phyloP scores from a whole-genome alignment of 2,797 vertebrate genomes.

The Pangasius macronema region DNA sequence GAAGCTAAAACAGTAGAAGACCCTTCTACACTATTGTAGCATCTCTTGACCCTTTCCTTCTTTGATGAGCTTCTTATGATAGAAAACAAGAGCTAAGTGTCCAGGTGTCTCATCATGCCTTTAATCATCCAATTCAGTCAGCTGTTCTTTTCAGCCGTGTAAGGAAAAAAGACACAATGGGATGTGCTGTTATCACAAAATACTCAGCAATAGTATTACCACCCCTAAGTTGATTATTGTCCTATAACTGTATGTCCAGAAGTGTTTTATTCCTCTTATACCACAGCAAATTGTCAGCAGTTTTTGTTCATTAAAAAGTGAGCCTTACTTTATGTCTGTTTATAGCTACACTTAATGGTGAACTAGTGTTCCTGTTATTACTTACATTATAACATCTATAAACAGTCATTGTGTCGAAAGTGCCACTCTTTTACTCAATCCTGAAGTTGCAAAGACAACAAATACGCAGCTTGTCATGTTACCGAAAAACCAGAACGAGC shows the following conservation, averaged over 20 bases:
- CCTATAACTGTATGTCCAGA: not conserved
- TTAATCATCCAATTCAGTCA: not conserved
- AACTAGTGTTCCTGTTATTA: not conserved
- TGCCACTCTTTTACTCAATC: not conserved
- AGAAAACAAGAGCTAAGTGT: not conserved
- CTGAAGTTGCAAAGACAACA: not conserved
- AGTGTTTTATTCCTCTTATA: not conserved
- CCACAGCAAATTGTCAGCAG: not conserved
- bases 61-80: not conserved
- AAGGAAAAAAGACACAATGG: not conserved
- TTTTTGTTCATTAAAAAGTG: not conserved
- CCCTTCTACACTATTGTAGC: not conserved
- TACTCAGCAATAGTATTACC: not conserved
- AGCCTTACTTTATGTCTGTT: not conserved
- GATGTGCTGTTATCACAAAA: not conserved
- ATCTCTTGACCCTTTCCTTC: not conserved
- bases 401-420: not conserved
- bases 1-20: not conserved
- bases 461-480: not conserved
- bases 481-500: not conserved
- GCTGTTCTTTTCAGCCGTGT: not conserved
- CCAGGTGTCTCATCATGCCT: not conserved
- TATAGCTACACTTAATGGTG: not conserved
- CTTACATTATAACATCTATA: not conserved
- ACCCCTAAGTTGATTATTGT: not conserved